phyloP scores from a whole-genome alignment of 1,140 invertebrate genomes.

The Listronotus bonariensis region DNA sequence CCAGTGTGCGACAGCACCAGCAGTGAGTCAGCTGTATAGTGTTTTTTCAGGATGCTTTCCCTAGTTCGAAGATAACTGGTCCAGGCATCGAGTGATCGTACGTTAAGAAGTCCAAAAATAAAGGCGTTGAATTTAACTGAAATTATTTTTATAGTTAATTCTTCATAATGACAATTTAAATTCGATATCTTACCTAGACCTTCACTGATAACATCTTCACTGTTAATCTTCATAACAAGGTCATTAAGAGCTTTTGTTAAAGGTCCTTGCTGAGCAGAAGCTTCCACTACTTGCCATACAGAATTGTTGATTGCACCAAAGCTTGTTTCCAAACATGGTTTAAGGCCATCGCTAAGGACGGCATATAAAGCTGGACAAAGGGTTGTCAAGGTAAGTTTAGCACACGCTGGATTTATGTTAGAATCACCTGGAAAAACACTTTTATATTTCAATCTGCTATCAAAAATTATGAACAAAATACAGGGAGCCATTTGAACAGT shows the following conservation, averaged over 20 bases:
- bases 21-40: conserved; percentile 75
- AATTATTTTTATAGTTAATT: too few species aligned
- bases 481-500: too few species aligned
- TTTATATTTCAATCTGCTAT: too few species aligned
- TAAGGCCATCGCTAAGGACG: conserved; percentile 81
- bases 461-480: too few species aligned
- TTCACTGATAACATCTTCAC: conserved; percentile 81
- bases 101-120: conserved; percentile 85
- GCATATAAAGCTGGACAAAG: conserved; percentile 84
- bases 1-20: conserved; percentile 71
- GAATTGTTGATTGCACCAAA: conserved; percentile 87
- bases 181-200: conserved; percentile 65
- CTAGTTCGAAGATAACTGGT: conserved; percentile 80
- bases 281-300: conserved; percentile 87
- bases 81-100: conserved; percentile 81
- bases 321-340: conserved; percentile 78
- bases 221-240: conserved; percentile 82
- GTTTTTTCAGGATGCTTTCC: conserved; percentile 79
- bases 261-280: conserved; percentile 83
- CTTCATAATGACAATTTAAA: too few species aligned
- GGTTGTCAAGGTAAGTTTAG: conserved; percentile 71
- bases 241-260: conserved; percentile 86
- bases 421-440: conserved; percentile 59
- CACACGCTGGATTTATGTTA: conserved; percentile 64
- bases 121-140: conserved; percentile 88